Percentiles rank a stretch among this genome's conserved stretches.
Evolutionary conservation across 2,797 vertebrate species (phyloP).

Genomic region (Epinephelus awoara): DNA sequence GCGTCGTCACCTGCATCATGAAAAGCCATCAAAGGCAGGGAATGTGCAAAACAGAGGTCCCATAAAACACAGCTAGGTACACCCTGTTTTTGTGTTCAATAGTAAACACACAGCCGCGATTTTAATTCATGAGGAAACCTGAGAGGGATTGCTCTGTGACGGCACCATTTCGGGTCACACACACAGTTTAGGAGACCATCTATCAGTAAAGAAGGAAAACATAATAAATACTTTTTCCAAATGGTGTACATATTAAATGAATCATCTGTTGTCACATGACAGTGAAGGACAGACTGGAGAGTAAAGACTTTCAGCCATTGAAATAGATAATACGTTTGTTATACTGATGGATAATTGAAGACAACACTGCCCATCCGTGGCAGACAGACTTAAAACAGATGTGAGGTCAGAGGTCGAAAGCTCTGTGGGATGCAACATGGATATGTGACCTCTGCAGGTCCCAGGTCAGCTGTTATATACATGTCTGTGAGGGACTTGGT

Average conservation of each 20-base stretch:
- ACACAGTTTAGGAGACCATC: neutral
- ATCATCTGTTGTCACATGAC: neutral
- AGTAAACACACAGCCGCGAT: slow-evolving; percentile 32
- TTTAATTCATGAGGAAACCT: neutral
- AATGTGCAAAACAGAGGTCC: slow-evolving; percentile 57
- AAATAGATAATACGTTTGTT: neutral
- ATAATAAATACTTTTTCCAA: neutral
- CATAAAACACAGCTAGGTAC: slow-evolving; percentile 19
- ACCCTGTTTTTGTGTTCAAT: slow-evolving; percentile 30
- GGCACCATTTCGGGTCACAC: neutral
- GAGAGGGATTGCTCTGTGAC: slow-evolving; percentile 9
- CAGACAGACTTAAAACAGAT: slow-evolving; percentile 54
- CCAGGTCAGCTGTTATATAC: slow-evolving; percentile 62
- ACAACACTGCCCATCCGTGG: slow-evolving; percentile 8
- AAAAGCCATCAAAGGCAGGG: slow-evolving; percentile 45
- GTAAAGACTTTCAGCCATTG: neutral
- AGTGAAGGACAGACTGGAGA: neutral
- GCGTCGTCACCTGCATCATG: slow-evolving; percentile 46
- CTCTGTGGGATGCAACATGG: slow-evolving; percentile 25
- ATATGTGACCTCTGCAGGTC: slow-evolving; percentile 48
- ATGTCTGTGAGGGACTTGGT: slow-evolving; percentile 4
- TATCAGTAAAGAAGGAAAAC: neutral
- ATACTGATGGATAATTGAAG: neutral
- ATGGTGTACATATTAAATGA: neutral
- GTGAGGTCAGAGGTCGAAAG: slow-evolving; percentile 51